phyloP scores from a whole-genome alignment of 2,113 vertebrate genomes.

The Petrocephalus zakoni region DNA sequence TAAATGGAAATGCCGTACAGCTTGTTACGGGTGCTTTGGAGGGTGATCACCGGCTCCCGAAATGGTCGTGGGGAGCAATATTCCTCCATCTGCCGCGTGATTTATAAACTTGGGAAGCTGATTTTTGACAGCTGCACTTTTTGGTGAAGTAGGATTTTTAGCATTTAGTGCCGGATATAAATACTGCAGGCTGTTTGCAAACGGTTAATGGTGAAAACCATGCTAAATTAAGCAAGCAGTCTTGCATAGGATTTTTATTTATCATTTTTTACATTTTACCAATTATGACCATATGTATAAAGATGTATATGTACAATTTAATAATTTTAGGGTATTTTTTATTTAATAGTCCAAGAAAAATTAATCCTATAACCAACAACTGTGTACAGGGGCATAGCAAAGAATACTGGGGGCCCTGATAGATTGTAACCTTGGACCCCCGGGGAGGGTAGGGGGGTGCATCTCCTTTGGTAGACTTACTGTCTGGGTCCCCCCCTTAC shows the following conservation, averaged over 20 bases:
- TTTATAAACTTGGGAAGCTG: constrained; percentile 8
- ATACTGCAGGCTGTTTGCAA: not conserved
- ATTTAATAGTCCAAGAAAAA: not conserved
- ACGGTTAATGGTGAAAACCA: not conserved
- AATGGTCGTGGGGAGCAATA: constrained; percentile 5
- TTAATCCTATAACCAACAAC: not conserved
- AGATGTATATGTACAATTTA: not conserved
- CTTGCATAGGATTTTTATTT: not conserved
- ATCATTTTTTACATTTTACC: not conserved
- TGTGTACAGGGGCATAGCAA: not conserved
- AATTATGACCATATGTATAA: not conserved
- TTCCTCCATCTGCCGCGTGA: not conserved
- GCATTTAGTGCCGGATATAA: not conserved
- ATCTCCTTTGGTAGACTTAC: not conserved
- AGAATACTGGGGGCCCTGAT: not conserved
- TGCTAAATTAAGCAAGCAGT: not conserved
- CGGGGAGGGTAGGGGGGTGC: not conserved
- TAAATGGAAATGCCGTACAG: constrained; percentile 31
- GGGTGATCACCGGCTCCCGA: constrained; percentile 20
- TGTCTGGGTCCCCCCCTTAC: not conserved
- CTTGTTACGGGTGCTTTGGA: constrained; percentile 9
- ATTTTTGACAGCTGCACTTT: not conserved
- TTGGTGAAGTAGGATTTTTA: constrained; percentile 4
- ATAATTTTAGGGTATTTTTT: not conserved
- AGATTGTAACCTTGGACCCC: not conserved